These are phyloP conservation scores for Melanostoma mellinum DNA, from an alignment of 2,888 invertebrate species.

Conservation along the genomic window DNA sequence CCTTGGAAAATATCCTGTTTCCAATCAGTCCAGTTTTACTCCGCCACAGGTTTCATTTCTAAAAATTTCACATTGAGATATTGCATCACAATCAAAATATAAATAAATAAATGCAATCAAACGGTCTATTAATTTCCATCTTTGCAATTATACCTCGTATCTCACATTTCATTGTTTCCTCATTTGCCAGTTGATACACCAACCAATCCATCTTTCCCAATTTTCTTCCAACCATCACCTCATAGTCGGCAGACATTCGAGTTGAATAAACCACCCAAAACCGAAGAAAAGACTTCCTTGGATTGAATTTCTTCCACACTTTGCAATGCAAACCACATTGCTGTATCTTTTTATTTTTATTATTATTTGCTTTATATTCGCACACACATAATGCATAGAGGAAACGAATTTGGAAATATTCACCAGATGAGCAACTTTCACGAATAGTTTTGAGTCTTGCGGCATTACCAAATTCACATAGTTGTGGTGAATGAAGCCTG, in stretches of 20 bases:
- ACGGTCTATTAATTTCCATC: slow-evolving; percentile 34
- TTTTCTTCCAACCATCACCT: slow-evolving; percentile 15
- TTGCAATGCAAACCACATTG: slow-evolving; percentile 35
- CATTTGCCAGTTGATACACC: slow-evolving; percentile 57
- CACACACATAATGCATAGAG: slow-evolving; percentile 31
- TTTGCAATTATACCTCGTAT: slow-evolving; percentile 6
- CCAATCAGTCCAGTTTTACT: slow-evolving; percentile 22
- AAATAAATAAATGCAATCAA: slow-evolving; percentile 26
- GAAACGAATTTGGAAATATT: slow-evolving; percentile 51
- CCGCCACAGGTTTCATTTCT: not conserved
- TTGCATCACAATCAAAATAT: slow-evolving; percentile 14
- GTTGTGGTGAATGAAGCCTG: not conserved
- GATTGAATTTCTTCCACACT: slow-evolving; percentile 56
- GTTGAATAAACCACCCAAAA: slow-evolving; percentile 45
- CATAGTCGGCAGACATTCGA: not conserved
- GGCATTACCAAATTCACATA: not conserved
- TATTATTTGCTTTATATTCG: slow-evolving; percentile 20
- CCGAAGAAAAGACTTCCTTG: slow-evolving; percentile 51
- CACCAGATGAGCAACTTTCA: slow-evolving; percentile 66
- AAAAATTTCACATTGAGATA: not conserved
- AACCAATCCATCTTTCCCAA: slow-evolving; percentile 42
- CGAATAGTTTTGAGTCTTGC: slow-evolving; percentile 13
- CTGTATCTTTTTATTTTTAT: slow-evolving; percentile 17
- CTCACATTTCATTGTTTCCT: slow-evolving; percentile 66
- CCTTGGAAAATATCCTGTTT: slow-evolving; percentile 1